A percentile compares a stretch with the other conserved stretches of the same genome.
These are phyloP conservation scores for Paramormyrops hopkinsi DNA, from an alignment of 2,797 vertebrate genomes.

Conservation along the genomic window DNA sequence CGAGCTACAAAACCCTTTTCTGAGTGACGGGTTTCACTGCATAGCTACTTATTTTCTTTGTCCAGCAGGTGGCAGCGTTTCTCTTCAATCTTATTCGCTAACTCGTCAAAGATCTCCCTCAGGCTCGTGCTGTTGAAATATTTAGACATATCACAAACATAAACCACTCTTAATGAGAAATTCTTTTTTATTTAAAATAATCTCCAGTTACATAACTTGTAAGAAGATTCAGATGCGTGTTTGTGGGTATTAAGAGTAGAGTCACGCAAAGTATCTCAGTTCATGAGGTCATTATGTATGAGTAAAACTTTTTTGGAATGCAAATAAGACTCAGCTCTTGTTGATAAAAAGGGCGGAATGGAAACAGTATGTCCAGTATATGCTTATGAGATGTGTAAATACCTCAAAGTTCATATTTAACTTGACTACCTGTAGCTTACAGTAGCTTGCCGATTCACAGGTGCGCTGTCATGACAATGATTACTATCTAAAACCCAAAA, in stretches of 20 bases:
- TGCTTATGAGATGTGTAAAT: not conserved
- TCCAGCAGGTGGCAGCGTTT: not conserved
- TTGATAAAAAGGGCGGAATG: not conserved
- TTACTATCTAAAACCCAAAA: not conserved
- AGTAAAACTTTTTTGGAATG: not conserved
- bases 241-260: not conserved
- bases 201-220: not conserved
- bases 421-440: not conserved
- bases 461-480: not conserved
- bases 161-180: not conserved
- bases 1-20: not conserved
- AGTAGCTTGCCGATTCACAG: not conserved
- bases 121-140: not conserved
- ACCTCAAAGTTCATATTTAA: not conserved
- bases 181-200: not conserved
- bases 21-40: not conserved
- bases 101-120: not conserved
- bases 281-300: not conserved
- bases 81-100: not conserved
- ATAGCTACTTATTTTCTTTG: not conserved
- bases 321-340: not conserved
- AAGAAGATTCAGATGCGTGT: not conserved
- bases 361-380: not conserved
- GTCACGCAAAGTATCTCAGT: not conserved
- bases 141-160: not conserved